Percentiles rank a stretch among this genome's conserved stretches.
Conservation (phyloP, 2,888 invertebrate species). For the Leistus spinibarbis region DNA sequence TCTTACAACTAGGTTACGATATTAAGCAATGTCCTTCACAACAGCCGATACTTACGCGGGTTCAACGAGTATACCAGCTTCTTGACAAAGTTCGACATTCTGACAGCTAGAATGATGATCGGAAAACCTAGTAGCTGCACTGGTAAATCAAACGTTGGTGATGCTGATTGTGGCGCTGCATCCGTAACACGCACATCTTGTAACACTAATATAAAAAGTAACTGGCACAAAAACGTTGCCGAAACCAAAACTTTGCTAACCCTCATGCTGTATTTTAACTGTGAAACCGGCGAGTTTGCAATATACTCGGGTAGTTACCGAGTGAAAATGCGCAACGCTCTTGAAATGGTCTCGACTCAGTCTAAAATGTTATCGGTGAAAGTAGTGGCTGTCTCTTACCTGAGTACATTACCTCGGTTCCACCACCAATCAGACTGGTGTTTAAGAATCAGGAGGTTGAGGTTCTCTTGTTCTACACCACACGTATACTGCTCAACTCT, state of each 20-base stretch:
- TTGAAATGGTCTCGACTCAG: constrained; percentile 18
- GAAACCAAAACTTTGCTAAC: constrained; percentile 5
- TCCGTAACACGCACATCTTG: constrained; percentile 33
- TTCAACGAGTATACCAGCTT: constrained; percentile 81
- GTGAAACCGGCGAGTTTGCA: background rate
- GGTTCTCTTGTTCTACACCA: background rate
- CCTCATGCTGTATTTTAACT: constrained; percentile 1
- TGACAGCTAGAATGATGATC: constrained; percentile 78
- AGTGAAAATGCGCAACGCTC: constrained; percentile 35
- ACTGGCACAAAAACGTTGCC: constrained; percentile 8
- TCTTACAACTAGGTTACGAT: background rate
- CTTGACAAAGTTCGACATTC: constrained; percentile 81
- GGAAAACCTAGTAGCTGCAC: constrained; percentile 87
- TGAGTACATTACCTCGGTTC: constrained; percentile 3
- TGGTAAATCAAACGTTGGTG: constrained; percentile 72
- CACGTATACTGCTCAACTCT: background rate
- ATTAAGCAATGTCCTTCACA: background rate
- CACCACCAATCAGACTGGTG: background rate
- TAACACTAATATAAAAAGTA: constrained; percentile 15
- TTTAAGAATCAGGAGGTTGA: background rate
- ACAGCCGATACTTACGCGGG: constrained; percentile 68
- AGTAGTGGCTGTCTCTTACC: constrained; percentile 53
- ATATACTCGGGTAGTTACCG: background rate
- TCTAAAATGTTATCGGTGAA: constrained; percentile 51
- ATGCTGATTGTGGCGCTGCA: constrained; percentile 57